Base-by-base conservation (phyloP, 2,797 vertebrate genomes). In the Mycteria americana region DNA sequence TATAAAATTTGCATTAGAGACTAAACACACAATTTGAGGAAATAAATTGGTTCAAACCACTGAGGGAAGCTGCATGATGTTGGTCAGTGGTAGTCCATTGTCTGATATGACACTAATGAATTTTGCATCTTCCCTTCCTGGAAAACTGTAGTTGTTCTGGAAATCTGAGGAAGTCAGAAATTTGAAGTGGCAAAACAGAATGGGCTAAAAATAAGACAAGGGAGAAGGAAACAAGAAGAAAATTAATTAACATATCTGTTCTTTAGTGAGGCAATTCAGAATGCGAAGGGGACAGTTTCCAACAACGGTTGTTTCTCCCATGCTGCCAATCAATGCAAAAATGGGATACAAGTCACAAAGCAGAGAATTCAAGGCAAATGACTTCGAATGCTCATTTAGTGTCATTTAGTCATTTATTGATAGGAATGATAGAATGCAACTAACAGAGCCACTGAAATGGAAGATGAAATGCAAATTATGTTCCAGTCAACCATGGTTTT, bases 391-490 rank as follows among this genome's bases (percentile, higher is more conserved):
- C 7, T 86, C 54, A 68, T 94, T 93, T 91, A 83, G 45, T 79
- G 72, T 78, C 45, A 57, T 88, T 92, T 88, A 81, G 22, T 45
- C 28, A 70, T 78, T 60, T 84, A 84, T 69, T 87, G 68, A 81
- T 56, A 95, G 57, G 54, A 94, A 81, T 70, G 65, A 76, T 67
- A 89, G 65, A 88, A 76, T 73, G 46, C n/a, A 81, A 78, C 81
- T 88, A 92, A 56, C 51, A 73, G 50, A 93, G 63, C 27, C 62
- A 79, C 50, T 70, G 59, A 88, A 95, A 93, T 67, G 74, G 78
- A 96, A 96, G 88, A 87, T 59, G 62, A 84, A 95, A 89, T 74
- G 37, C 54, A 95, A 93, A 94, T 96, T 93, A 94, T 69, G n/a
- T 79, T 94, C 51, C 69, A 91, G 73, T 86, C 89, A 96, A 82